Evolutionary conservation across 2,888 invertebrate species (phyloP), one percentile per base, ranked within the genome.

Genomic region (Eremobia ochroleuca): DNA sequence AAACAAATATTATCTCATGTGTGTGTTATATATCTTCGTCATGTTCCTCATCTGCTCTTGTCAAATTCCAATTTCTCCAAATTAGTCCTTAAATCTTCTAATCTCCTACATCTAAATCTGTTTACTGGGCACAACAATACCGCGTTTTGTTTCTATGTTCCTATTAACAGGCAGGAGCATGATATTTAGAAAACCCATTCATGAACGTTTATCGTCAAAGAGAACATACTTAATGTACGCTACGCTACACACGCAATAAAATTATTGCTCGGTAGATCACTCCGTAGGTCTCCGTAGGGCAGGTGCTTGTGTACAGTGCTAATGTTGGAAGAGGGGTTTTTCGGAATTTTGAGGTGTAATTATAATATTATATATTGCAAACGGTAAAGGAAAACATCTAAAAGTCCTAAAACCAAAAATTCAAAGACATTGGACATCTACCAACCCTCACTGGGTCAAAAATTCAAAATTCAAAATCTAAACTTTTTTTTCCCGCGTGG

Each of bases 201-300:
- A 87, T 81, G 61, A 87, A 76, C 77, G 65, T 77, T 80, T 86
- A 82, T 88, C 77, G 65, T 76, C 61, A 68, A 79, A 76, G 73
- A 61, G 25, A 71, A 78, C 70, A 86, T 25, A 74, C 25, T 73
- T 77, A 87, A 66, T 70, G 73, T 66, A 82, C 76, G 79, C 64
- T 81, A 76, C 71, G 40, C 58, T 43, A 85, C 52, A 65, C 70
- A 81, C 78, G 70, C 43, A 52, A 69, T n/a, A n/a, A n/a, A n/a
- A n/a, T n/a, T n/a, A n/a, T n/a, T n/a, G n/a, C n/a, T n/a, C n/a
- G n/a, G n/a, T n/a, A n/a, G n/a, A n/a, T n/a, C n/a, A n/a, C n/a
- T n/a, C n/a, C n/a, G n/a, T n/a, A n/a, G n/a, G n/a, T n/a, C n/a
- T n/a, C n/a, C n/a, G n/a, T n/a, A n/a, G n/a, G n/a, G n/a, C n/a